Evolutionary conservation across 92 coral and sea anemone genomes (phyloP).

Genomic region (Blastomussa wellsi): DNA sequence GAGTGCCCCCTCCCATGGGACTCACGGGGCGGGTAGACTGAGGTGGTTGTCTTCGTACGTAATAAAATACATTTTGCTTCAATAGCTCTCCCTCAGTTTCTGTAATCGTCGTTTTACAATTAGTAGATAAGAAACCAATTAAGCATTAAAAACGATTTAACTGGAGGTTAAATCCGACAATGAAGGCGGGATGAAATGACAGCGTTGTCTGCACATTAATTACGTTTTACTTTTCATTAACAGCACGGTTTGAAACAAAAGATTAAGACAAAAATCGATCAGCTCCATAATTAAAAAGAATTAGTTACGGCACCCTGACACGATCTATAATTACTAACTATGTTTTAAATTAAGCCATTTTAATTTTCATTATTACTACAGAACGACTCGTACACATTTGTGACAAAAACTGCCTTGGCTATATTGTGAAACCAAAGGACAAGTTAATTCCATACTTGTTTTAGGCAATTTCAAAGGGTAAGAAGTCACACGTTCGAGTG

Average conservation of each 20-base stretch:
- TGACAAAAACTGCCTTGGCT: neutral
- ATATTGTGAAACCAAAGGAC: neutral
- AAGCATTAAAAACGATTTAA: neutral
- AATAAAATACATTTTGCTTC: neutral
- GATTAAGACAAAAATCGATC: neutral
- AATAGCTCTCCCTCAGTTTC: neutral
- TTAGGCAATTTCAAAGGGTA: neutral
- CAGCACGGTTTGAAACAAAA: slow-evolving; percentile 10
- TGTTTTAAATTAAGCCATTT: neutral
- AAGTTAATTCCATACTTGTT: neutral
- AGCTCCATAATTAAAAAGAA: neutral
- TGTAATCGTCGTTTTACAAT: neutral
- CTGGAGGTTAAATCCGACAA: neutral
- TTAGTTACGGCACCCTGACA: neutral
- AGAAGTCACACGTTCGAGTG: neutral
- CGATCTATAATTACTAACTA: neutral
- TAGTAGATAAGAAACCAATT: neutral
- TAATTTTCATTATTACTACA: neutral
- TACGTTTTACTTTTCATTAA: neutral
- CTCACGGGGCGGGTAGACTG: no score
- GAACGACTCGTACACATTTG: neutral
- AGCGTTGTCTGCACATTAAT: neutral
- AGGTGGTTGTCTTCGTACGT: neutral
- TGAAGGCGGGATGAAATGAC: neutral
- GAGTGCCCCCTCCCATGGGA: no score